Conservation (phyloP, 53 echinoderm and acorn worm genomes). For the Patiria pectinifera region DNA sequence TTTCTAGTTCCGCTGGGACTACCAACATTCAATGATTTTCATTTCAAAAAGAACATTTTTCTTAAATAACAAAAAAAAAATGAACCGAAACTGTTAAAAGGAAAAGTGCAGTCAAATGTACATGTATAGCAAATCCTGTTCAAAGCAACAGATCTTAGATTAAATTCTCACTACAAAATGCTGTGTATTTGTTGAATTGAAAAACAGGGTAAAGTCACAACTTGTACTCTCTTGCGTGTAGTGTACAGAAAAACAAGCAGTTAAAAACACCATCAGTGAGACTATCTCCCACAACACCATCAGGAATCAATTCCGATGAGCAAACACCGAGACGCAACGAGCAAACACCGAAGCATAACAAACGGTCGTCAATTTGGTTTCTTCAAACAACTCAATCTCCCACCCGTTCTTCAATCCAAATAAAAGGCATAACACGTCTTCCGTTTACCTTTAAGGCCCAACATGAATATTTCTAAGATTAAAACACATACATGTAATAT, state of each 20-base stretch:
- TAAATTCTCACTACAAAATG: no score
- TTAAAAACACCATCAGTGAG: not conserved
- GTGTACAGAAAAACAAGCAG: not conserved
- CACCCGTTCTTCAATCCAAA: not conserved
- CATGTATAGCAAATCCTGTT: no score
- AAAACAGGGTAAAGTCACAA: not conserved
- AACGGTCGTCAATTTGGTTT: not conserved
- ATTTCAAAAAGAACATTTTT: no score
- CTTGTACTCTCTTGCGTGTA: not conserved
- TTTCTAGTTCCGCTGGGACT: no score
- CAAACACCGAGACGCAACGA: not conserved
- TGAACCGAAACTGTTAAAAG: no score
- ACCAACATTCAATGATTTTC: no score
- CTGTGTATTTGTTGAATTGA: no score
- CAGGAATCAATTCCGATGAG: constrained; percentile 1
- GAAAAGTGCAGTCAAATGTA: no score
- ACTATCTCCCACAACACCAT: not conserved
- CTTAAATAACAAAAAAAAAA: no score
- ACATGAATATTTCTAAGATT: no score
- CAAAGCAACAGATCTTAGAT: no score
- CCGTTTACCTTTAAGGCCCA: not conserved
- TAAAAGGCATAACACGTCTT: not conserved
- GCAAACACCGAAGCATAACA: not conserved
- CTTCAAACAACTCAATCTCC: not conserved
- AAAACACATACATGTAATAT: no score